Evolutionary conservation across 1,140 invertebrate species (phyloP), one percentile per base, ranked within the genome.

Genomic region (Zeugodacus cucurbitae): DNA sequence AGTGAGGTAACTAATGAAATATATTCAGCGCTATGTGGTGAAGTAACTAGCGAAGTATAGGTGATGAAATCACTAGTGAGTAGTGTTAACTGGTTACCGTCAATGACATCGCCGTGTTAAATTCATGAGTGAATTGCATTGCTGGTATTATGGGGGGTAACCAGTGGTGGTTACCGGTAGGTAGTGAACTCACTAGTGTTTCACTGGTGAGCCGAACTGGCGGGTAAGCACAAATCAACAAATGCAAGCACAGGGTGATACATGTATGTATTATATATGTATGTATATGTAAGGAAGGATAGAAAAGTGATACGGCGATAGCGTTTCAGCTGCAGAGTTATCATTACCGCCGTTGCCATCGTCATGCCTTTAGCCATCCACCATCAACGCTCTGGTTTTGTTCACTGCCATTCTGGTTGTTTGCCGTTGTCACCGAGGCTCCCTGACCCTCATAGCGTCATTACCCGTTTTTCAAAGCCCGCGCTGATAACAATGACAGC

Each of bases 401-500:
- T 20, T 26, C 26, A 62, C 2, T 26, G n/a, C 6, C 74, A 48
- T 78, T 26, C n/a, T 14, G n/a, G 8, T 41, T 54, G 34, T 41
- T 41, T 74, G 67, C 32, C 67, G 34, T 74, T 41, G 67, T 41
- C 67, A n/a, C 17, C 67, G 67, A 17, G 8, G 34, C 34, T 74
- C 34, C 74, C 26, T 26, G 22, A 7, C 74, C 26, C 1, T 22
- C 34, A 41, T 78, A 48, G 29, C 74, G 48, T 44, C 41, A 82
- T 82, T 48, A 20, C 22, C 74, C n/a, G 41, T 29, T 82, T 11
- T 48, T 48, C 41, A n/a, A 10, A 44, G 70, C 34, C 70, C 34
- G 6, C 5, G 58, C 70, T 82, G 74, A 82, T 82, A 82, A 82
- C 74, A 82, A 82, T 82, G 74, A 82, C 37, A 48, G 41, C 22